Base-by-base conservation (phyloP, 1,140 invertebrate genomes). In the Sycophila sp. region DNA sequence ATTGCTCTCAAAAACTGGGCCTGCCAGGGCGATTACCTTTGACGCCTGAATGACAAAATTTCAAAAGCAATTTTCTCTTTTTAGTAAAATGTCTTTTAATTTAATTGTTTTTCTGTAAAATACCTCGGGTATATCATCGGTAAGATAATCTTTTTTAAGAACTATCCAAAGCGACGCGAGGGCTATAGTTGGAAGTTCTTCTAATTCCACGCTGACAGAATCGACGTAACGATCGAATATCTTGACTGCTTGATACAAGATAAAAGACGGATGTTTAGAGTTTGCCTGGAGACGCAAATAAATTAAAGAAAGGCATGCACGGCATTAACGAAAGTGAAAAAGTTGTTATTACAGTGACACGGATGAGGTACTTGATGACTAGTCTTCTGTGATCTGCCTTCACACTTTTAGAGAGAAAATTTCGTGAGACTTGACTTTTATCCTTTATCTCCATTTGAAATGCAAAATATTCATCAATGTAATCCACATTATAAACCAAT, bases 81-180 rank as follows among this genome's bases (percentile, higher is more conserved):
- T n/a, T n/a, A n/a, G n/a, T n/a, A n/a, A n/a, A n/a, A n/a, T n/a
- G n/a, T n/a, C n/a, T n/a, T n/a, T n/a, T n/a, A n/a, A n/a, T n/a
- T n/a, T n/a, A n/a, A n/a, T n/a, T n/a, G n/a, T n/a, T n/a, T n/a
- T n/a, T 1, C 10, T 17, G 19, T 40, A 56, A 36, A 40, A 58
- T 71, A 81, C 77, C 58, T 75, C 19, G 15, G 78, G 79, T 34
- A 80, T 67, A 10, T 76, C 74, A 17, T 69, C 55, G 11, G 10
- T 55, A 34, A 45, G 65, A 11, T 51, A 28, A n/a, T 71, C 75
- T 53, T 47, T 75, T 51, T 82, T 81, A 0, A 81, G 53, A 2
- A 40, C 53, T n/a, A 81, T 76, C 80, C 80, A 81, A 11, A 81
- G 47, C 10, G 74, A 69, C 1, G 76, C 64, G 7, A 81, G 10